Conservation (phyloP, 1,140 invertebrate genomes). For the Polypedilum vanderplanki region DNA sequence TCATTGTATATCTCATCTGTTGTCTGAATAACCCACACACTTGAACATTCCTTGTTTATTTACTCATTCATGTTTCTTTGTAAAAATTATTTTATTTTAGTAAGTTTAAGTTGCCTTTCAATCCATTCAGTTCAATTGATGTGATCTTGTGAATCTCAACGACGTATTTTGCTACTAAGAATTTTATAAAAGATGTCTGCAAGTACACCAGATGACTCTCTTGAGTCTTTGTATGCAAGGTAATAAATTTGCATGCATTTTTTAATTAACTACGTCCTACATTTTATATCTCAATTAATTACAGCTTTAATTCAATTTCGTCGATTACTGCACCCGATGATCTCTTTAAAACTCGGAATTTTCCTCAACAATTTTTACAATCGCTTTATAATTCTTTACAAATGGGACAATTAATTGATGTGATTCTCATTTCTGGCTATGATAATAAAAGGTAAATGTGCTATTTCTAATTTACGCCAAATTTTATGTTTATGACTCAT, state of each 20-base stretch:
- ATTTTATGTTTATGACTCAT: not conserved
- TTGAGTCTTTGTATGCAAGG: not conserved
- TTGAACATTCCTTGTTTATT: no score
- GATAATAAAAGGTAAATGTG: constrained; percentile 53
- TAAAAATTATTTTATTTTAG: no score
- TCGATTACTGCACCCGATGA: not conserved
- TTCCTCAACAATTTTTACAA: not conserved
- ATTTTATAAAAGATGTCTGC: not conserved
- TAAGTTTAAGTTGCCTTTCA: no score
- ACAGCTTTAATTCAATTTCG: constrained; percentile 2
- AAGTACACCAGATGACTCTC: not conserved
- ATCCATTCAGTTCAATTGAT: no score
- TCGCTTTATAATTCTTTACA: constrained; percentile 46
- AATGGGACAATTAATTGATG: constrained; percentile 71
- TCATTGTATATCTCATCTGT: no score
- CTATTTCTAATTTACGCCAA: not conserved
- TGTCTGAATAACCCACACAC: no score
- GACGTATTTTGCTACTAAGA: no score
- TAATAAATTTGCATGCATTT: not conserved
- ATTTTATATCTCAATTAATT: not conserved
- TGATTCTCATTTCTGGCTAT: constrained; percentile 63
- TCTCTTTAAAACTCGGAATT: not conserved
- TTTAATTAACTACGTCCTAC: not conserved
- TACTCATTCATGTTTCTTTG: no score
- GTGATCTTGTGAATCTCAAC: no score